phyloP scores from a whole-genome alignment of 2,888 invertebrate species.

The Megaustenia siamemsis region DNA sequence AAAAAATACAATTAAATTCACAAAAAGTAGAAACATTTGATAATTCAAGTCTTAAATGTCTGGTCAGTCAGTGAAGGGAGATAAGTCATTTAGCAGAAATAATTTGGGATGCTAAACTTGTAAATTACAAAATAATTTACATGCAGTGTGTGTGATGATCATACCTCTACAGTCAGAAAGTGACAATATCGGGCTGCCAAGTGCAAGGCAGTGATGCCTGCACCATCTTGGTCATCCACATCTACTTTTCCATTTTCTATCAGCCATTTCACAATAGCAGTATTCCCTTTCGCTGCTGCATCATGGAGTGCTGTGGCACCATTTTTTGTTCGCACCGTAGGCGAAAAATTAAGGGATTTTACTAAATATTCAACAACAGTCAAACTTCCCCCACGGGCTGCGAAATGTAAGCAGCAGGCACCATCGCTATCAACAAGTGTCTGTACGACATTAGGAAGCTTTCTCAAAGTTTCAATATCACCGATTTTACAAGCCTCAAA shows the following conservation, averaged over 20 bases:
- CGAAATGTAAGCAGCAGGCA: constrained; percentile 79
- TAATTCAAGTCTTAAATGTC: too few species aligned
- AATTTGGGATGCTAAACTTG: too few species aligned
- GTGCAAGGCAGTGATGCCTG: constrained; percentile 78
- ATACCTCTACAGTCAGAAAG: constrained; percentile 81
- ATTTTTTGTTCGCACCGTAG: constrained; percentile 63
- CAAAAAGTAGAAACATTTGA: too few species aligned
- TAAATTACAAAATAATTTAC: too few species aligned
- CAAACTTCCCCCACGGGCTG: constrained; percentile 77
- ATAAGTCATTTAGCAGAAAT: too few species aligned
- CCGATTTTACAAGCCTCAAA: constrained; percentile 65
- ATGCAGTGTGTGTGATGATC: neutral
- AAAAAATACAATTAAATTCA: too few species aligned
- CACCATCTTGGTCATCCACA: constrained; percentile 76
- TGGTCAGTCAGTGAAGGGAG: too few species aligned
- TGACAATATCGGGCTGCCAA: constrained; percentile 82
- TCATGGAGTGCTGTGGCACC: constrained; percentile 80
- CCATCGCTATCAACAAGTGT: constrained; percentile 72
- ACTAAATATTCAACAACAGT: constrained; percentile 75
- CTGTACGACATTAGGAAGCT: constrained; percentile 52
- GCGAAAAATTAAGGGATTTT: constrained; percentile 67
- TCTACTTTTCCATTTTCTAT: constrained; percentile 67
- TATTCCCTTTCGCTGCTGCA: constrained; percentile 79
- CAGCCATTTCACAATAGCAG: constrained; percentile 77
- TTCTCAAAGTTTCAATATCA: constrained; percentile 59